Base-by-base conservation (phyloP, 2,797 vertebrate species). In the Tragopan temminckii region DNA sequence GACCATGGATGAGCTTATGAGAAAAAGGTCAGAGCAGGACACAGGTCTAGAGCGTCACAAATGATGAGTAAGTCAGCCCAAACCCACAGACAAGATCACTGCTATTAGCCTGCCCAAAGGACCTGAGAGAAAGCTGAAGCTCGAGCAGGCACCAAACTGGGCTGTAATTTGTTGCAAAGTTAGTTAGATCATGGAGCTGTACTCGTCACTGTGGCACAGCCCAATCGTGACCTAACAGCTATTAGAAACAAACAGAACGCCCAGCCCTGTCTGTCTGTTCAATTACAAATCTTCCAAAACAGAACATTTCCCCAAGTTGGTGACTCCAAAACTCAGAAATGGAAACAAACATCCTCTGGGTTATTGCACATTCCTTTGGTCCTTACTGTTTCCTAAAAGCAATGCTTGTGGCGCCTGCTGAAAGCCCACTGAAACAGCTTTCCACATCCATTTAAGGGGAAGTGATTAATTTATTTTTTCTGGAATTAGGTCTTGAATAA, bases 311-410 rank as follows among this genome's bases (percentile, higher is more conserved):
- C 35, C 67, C 43, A 36, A 72, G 66, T 72, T 25, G 45, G 46
- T 27, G 66, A 80, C 90, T 85, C 82, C 58, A 48, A 67, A 83
- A 85, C 31, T 71, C 79, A 80, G 80, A 74, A 48, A 59, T 85
- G 86, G 72, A 92, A 90, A 89, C 62, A 93, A 89, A 63, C 58
- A 85, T 95, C 72, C 88, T 74, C 55, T 27, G 84, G 76, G 75
- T 55, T 90, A 55, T 63, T 90, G 80, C 59, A 35, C 81, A 85
- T 95, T 92, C 93, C 85, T 90, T 70, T 69, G 38, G 72, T 90
- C 40, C 67, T 43, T 52, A 33, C 38, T 50, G 24, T 76, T 92
- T 71, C 78, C 85, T 84, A 75, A 83, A 85, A 3, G 33, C 68
- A 80, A 24, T 75, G 79, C 81, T 94, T 92, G 43, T 91, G 70